Base-by-base conservation (phyloP, 2,797 vertebrate genomes). In the Enteromius unitaeniatus region DNA sequence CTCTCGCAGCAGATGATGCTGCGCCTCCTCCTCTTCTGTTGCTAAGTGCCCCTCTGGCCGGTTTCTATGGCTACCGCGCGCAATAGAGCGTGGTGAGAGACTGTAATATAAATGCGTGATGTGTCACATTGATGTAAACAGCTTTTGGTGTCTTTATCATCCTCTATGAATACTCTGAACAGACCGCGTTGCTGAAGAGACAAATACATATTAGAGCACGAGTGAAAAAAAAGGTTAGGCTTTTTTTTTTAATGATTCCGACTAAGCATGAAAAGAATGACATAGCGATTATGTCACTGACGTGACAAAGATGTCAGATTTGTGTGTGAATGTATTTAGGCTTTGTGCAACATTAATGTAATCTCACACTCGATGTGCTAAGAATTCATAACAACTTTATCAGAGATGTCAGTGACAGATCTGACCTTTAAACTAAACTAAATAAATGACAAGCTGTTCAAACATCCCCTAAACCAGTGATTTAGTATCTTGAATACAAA, bases 61-160 rank as follows among this genome's bases (percentile, higher is more conserved):
- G 94, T 95, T 93, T 82, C 94, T 91, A 94, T 94, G 91, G 94
- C 87, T 91, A 95, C 91, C 78, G 86, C 26, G 72, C 60, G 76
- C 87, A 92, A 91, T 84, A 91, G 91, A 90, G 49, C 47, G 89
- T 89, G 82, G 88, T 78, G 90, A 68, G 78, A 37, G 79, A 72
- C 73, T 23, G 58, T 67, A 69, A 55, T 67, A 64, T 62, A 28
- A 55, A 65, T 84, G 78, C 89, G 53, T 86, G 91, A 87, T 92
- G 91, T 89, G 91, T 88, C 90, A 90, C 19, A 69, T 23, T 72
- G 40, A 49, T 34, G 19, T 81, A 73, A 62, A 73, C 79, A 81
- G 9, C 15, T 28, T 72, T 81, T 34, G 53, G 23, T 73, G 6
- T 49, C 8, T 31, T n/a, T 17, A 51, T 82, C 37, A 37, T 64